Base-by-base conservation (phyloP, 2,888 invertebrate species). In the Mimachlamys varia region DNA sequence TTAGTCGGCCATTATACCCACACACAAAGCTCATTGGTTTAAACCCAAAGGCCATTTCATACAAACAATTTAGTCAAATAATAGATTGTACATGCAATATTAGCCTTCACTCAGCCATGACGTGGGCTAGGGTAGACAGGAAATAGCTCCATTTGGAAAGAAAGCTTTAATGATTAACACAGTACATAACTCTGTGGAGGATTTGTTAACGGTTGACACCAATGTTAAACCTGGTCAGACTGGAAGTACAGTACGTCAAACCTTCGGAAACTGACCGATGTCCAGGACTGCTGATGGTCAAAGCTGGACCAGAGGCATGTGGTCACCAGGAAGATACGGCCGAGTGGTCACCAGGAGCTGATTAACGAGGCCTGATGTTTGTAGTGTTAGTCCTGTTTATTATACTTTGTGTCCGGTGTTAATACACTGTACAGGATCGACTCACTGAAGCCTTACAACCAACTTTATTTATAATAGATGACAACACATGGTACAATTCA, bases 31-130 rank as follows among this genome's bases (percentile, higher is more conserved):
- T 76, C 76, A 76, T 76, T 76, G 76, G 76, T 76, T 76, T 76
- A 76, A 76, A 76, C 76, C 76, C 55, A 37, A 89, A 53, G 89
- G 89, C 55, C 50, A 50, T 55, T 55, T 49, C 53, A 53, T 37
- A 53, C 50, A 88, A 89, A 53, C 89, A 50, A 55, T 90, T 88
- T 89, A 49, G 55, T 89, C 87, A 89, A 89, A 90, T 88, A 90
- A 90, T 87, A 58, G 90, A 90, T 89, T 90, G 87, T 90, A 88
- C 90, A 89, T 87, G 90, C 90, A 53, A 90, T 88, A 89, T 89
- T 90, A 89, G 87, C 53, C 87, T 88, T 90, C 89, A 44, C 38
- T 55, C 49, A 89, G 55, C 55, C 90, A 55, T 89, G 88, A 88
- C 90, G 37, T 76, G 19, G 15, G 87, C 87, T 89, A 55, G 89